Conservation (phyloP, 2,888 invertebrate genomes). For the Erpobdella octoculata region DNA sequence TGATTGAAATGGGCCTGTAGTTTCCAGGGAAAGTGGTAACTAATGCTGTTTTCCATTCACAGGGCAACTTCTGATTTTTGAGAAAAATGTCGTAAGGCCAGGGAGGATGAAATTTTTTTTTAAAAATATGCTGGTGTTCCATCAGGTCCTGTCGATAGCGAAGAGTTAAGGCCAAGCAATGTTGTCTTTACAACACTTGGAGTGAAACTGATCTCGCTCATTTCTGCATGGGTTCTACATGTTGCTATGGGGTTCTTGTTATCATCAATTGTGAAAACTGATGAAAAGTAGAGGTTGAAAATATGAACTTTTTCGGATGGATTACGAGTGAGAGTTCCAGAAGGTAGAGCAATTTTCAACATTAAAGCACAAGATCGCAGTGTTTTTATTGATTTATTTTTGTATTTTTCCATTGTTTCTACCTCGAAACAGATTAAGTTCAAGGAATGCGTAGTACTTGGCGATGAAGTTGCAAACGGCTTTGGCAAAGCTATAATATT, state of each 20-base stretch:
- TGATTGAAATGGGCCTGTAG: not conserved
- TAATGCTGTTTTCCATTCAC: not conserved
- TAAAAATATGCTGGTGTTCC: not conserved
- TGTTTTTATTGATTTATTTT: not conserved
- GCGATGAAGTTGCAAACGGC: not conserved
- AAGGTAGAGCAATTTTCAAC: not conserved
- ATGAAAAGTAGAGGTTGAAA: not conserved
- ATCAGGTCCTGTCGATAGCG: not conserved
- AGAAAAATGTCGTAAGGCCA: not conserved
- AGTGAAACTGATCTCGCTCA: not conserved
- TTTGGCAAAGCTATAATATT: not conserved
- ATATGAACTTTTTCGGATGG: not conserved
- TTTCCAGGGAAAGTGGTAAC: not conserved
- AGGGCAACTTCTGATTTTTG: not conserved
- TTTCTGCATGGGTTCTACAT: not conserved
- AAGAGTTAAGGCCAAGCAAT: not conserved
- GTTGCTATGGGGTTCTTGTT: not conserved
- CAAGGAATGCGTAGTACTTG: not conserved
- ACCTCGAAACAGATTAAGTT: not conserved
- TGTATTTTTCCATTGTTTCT: not conserved
- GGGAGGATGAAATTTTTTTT: not conserved
- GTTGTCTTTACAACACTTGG: not conserved
- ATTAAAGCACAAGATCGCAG: not conserved
- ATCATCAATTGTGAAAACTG: conserved; percentile 5
- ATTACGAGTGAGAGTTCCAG: not conserved